Percentiles rank a stretch among this genome's conserved stretches.
These are phyloP conservation scores for Pteria penguin DNA, from an alignment of 2,888 invertebrate species.

Conservation along the genomic window DNA sequence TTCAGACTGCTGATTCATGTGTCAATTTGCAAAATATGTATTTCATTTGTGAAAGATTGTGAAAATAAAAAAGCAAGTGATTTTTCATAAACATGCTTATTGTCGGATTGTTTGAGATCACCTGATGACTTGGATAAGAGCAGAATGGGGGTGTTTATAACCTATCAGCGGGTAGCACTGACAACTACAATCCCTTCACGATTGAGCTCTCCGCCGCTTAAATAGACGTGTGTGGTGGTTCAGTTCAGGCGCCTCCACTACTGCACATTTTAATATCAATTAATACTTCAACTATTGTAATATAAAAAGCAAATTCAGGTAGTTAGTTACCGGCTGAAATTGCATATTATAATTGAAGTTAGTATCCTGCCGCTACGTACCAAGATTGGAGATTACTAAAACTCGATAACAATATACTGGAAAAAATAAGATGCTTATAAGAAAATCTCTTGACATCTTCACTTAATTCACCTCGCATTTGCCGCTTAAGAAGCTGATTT, in stretches of 20 bases:
- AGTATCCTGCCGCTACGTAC: not conserved
- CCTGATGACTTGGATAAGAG: conserved; percentile 7
- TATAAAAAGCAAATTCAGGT: not conserved
- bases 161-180: conserved; percentile 28
- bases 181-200: not conserved
- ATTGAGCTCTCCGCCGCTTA: not conserved
- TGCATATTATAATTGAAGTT: not conserved
- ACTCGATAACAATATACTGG: not conserved
- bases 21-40: conserved; percentile 23
- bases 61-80: no score
- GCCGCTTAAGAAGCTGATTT: not conserved
- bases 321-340: not conserved
- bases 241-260: not conserved
- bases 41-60: conserved; percentile 8
- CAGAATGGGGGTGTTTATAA: conserved; percentile 1
- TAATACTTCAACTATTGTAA: not conserved
- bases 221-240: conserved; percentile 6
- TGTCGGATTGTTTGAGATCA: conserved; percentile 23
- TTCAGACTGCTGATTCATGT: conserved; percentile 35
- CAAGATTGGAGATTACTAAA: not conserved
- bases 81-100: conserved; percentile 8
- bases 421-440: not conserved
- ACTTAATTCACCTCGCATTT: not conserved
- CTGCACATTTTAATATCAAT: not conserved
- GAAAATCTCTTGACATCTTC: not conserved